Base-by-base conservation (phyloP, 2,113 vertebrate genomes). In the Dipodomys spectabilis region DNA sequence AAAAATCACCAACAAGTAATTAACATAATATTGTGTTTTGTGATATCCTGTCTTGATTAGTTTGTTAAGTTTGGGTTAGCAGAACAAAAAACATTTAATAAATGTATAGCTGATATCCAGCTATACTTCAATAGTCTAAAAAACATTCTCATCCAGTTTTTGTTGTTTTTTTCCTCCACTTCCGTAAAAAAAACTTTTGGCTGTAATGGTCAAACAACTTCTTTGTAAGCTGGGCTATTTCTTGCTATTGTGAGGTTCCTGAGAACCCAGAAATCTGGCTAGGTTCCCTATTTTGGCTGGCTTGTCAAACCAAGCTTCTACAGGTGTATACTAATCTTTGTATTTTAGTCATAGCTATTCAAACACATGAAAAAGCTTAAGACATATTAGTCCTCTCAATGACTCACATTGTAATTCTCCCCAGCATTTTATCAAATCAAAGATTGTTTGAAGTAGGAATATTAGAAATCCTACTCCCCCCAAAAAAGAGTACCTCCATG, bases 401-500 rank as follows among this genome's bases (percentile, higher is more conserved):
- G 77, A 85, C 6, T 69, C 30, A 79, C 35, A 20, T 28, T 28
- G 4, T 89, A 23, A 88, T 86, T 96, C 44, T 67, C 28, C 69
- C 8, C 22, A 74, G 18, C 23, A 94, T 73, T 92, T 53, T 69
- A 79, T 11, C 83, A 39, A 90, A 75, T 18, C 35, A 89, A 88
- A 25, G 75, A 44, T 77, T 83, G 88, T 83, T 69, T 67, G 86
- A 82, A 94, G 93, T 65, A 57, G 72, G 62, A 92, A 57, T 95
- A 44, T 75, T 6, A 91, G 49, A 92, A 77, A 91, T 91, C 94
- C 60, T 95, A 79, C 53, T 78, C 67, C 49, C 39, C 49, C 49
- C 39, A 1, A 49, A 80, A 73, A 97, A 95, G 44, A 94, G 96
- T 99, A 99, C 99, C 99, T 99, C 99, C 99, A 32, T 99, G 99